Evolutionary conservation across 2,113 vertebrate genomes (phyloP).

Genomic region (Falco punctatus): DNA sequence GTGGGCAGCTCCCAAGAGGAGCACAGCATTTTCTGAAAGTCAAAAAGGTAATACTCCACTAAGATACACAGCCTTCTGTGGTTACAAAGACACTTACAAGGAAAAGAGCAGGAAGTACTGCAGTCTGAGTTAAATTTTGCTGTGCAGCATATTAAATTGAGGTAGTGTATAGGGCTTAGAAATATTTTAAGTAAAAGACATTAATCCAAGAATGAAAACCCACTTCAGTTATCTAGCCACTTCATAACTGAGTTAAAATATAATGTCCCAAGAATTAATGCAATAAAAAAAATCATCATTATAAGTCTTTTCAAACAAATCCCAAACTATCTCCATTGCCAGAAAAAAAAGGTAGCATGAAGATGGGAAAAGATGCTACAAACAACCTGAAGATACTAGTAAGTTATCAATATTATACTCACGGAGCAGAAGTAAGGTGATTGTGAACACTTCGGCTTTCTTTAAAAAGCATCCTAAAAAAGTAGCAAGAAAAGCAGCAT

Average conservation of each 20-base stretch:
- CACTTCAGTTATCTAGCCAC: neutral
- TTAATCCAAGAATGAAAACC: neutral
- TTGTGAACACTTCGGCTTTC: slow-evolving; percentile 94
- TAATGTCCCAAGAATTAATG: neutral
- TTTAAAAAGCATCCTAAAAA: slow-evolving; percentile 93
- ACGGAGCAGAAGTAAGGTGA: slow-evolving; percentile 96
- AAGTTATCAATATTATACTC: slow-evolving; percentile 74
- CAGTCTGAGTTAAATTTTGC: neutral
- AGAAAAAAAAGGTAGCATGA: neutral
- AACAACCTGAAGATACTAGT: neutral
- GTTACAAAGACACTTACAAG: neutral
- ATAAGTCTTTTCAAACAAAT: neutral
- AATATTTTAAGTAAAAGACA: neutral
- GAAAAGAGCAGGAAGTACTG: neutral
- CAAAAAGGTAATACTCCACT: neutral
- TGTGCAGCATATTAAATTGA: neutral
- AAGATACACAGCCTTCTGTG: neutral
- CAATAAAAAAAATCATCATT: neutral
- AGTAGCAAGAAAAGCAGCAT: neutral
- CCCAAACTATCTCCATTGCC: neutral
- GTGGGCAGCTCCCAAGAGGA: neutral
- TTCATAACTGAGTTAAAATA: neutral
- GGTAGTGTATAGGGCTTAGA: neutral
- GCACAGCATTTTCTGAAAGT: neutral
- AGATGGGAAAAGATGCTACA: neutral